Percentiles rank a stretch among this genome's conserved stretches.
These are phyloP conservation scores for Vidua macroura DNA, from an alignment of 2,113 vertebrate genomes.

Conservation along the genomic window DNA sequence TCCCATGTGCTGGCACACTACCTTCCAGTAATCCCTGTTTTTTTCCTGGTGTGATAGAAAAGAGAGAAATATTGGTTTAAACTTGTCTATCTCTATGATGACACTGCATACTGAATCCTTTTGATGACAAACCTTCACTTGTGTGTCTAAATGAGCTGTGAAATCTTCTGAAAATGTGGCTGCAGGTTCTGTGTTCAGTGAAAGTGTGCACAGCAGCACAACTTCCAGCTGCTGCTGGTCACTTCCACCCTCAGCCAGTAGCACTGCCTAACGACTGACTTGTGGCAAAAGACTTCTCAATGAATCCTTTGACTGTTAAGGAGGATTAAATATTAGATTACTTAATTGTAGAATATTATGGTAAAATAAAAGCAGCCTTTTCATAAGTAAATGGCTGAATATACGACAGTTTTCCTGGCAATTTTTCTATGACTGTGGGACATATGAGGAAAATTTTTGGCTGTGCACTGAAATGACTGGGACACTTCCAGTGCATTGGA, in stretches of 20 bases:
- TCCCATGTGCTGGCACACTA: rapidly evolving
- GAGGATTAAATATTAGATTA: neutral
- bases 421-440: neutral
- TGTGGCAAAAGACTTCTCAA: neutral
- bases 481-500: neutral
- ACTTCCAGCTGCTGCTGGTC: neutral
- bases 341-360: neutral
- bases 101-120: neutral
- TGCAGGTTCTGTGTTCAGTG: neutral
- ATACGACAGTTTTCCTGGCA: neutral
- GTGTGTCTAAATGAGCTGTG: neutral
- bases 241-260: neutral
- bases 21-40: neutral
- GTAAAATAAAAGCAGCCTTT: neutral
- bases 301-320: neutral
- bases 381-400: neutral
- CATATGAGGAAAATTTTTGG: neutral
- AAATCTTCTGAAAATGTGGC: neutral
- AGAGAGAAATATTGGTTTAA: neutral
- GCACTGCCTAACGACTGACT: neutral
- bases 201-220: neutral
- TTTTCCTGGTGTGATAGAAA: neutral
- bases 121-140: neutral
- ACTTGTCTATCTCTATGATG: neutral
- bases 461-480: neutral